phyloP scores from a whole-genome alignment of 2,888 invertebrate species.

The Scelioninae gen. 2 region DNA sequence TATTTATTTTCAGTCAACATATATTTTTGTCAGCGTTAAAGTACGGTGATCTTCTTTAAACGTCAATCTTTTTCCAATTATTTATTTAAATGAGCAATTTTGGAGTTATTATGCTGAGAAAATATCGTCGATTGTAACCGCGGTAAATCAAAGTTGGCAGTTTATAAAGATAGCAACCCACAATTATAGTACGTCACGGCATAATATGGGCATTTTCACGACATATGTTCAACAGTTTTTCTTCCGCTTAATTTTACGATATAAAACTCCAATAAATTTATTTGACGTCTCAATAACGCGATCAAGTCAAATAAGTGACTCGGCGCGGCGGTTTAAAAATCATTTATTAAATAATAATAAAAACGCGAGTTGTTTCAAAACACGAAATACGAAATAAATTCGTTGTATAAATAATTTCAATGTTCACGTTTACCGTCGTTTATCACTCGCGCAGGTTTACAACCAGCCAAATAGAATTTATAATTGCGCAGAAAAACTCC shows the following conservation, averaged over 20 bases:
- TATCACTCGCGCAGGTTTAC: too few relatives aligned
- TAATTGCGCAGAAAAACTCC: neutral
- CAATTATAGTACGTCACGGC: conserved; percentile 25
- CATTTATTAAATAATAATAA: conserved; percentile 12
- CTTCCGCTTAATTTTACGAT: conserved; percentile 33
- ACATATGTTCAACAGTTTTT: conserved; percentile 38
- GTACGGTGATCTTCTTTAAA: neutral
- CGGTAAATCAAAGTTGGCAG: conserved; percentile 34
- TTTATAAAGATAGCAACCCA: conserved; percentile 30
- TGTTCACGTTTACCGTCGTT: too few relatives aligned
- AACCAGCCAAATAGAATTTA: too few relatives aligned
- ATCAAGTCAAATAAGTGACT: conserved; percentile 17
- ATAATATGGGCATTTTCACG: conserved; percentile 38
- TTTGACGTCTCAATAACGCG: conserved; percentile 27
- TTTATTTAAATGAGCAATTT: conserved; percentile 17
- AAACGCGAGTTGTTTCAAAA: neutral
- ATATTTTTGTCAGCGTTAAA: too few relatives aligned
- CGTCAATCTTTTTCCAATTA: neutral
- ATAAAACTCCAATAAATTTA: conserved; percentile 38
- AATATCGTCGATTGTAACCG: conserved; percentile 16
- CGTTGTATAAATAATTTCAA: neutral
- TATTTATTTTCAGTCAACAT: too few relatives aligned
- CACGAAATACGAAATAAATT: neutral
- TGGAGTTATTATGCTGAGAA: neutral
- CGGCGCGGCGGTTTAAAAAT: neutral